Conservation (phyloP, 2,113 vertebrate species). For the Synodontis membranacea region DNA sequence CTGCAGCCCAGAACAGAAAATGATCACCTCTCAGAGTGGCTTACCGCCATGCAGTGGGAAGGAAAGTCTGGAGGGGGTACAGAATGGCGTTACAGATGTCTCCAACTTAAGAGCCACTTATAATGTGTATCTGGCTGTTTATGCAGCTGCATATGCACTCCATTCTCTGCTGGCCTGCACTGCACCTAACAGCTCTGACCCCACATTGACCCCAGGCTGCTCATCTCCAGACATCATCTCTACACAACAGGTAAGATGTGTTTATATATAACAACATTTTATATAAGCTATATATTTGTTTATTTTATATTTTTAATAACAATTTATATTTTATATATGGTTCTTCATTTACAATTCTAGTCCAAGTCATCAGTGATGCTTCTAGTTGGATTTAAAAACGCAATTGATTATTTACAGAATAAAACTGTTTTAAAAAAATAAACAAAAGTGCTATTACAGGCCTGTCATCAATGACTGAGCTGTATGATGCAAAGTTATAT, state of each 20-base stretch:
- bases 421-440: too few relatives aligned
- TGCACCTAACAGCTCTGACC: slow-evolving; percentile 19
- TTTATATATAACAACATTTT: not conserved
- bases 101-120: slow-evolving; percentile 70
- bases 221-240: slow-evolving; percentile 58
- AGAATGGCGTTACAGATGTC: slow-evolving; percentile 68
- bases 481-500: not conserved
- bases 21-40: slow-evolving; percentile 1
- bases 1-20: slow-evolving; percentile 48
- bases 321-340: not conserved
- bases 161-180: slow-evolving; percentile 70
- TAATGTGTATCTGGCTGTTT: slow-evolving; percentile 76
- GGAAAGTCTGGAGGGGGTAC: slow-evolving; percentile 64
- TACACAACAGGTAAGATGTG: slow-evolving; percentile 60
- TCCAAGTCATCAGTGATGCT: not conserved
- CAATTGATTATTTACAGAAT: not conserved
- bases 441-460: not conserved
- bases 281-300: not conserved
- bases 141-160: slow-evolving; percentile 72
- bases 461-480: not conserved
- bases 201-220: slow-evolving; percentile 57
- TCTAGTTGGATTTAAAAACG: not conserved
- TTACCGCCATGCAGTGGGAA: slow-evolving; percentile 68
- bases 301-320: too few relatives aligned
- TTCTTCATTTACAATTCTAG: not conserved